phyloP scores from a whole-genome alignment of 2,888 invertebrate genomes.

The Mayetiola destructor region DNA sequence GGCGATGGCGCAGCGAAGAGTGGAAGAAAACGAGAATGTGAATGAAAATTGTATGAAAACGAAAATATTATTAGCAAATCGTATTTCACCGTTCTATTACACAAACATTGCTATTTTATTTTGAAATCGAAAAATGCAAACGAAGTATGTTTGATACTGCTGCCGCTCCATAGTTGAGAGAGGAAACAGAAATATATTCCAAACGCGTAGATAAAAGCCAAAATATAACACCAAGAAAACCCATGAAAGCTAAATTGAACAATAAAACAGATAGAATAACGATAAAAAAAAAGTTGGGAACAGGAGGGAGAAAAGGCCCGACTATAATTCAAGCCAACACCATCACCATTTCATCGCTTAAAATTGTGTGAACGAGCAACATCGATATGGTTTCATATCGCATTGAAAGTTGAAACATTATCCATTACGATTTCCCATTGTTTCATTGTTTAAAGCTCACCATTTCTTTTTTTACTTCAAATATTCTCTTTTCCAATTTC shows the following conservation, averaged over 20 bases:
- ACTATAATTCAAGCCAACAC: conserved; percentile 1
- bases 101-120: background rate
- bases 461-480: background rate
- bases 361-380: background rate
- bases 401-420: background rate
- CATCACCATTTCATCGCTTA: background rate
- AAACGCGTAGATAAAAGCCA: conserved; percentile 5
- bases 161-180: no score
- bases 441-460: no score
- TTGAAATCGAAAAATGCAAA: background rate
- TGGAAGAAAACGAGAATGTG: background rate
- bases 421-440: background rate
- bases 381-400: background rate
- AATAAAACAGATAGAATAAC: conserved; percentile 12
- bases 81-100: background rate
- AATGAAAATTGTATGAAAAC: background rate
- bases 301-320: no score
- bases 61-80: conserved; percentile 2
- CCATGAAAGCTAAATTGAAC: conserved; percentile 6
- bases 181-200: no score
- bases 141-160: no score
- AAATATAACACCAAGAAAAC: conserved; percentile 9
- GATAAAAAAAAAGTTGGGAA: conserved; percentile 10
- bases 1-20: background rate
- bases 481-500: background rate